A percentile compares a stretch with the other conserved stretches of the same genome.
phyloP scores from a whole-genome alignment of 1,140 invertebrate genomes.

The Pseudomyrmex concolor region DNA sequence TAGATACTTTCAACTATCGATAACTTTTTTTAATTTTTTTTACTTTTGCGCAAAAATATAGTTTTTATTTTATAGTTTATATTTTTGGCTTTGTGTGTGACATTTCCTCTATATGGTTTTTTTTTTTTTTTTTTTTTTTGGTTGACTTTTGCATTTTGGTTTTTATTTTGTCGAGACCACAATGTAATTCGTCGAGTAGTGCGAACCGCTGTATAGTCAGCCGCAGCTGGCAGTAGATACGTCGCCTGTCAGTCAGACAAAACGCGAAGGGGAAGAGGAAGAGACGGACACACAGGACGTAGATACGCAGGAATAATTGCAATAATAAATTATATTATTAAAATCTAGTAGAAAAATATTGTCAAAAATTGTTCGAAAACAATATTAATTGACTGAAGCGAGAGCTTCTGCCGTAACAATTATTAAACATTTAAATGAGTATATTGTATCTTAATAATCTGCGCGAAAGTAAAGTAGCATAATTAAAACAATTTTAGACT shows the following conservation, averaged over 20 bases:
- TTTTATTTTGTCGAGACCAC: slow-evolving; percentile 17
- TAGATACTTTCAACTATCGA: too few species aligned
- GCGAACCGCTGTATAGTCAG: slow-evolving; percentile 27
- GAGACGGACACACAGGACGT: neutral
- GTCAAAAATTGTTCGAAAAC: neutral
- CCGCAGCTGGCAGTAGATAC: slow-evolving; percentile 19
- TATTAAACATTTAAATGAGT: too few species aligned
- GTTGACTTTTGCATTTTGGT: neutral
- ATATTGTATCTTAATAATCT: too few species aligned
- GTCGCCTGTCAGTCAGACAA: slow-evolving; percentile 26
- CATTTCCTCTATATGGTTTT: too few species aligned
- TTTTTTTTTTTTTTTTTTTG: neutral
- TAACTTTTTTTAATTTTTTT: too few species aligned
- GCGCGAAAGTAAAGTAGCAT: too few species aligned
- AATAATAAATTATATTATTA: neutral
- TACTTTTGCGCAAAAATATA: too few species aligned
- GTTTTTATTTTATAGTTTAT: too few species aligned
- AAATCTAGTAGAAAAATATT: neutral
- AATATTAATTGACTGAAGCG: neutral
- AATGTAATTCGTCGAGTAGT: slow-evolving; percentile 32
- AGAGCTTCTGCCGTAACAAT: too few species aligned
- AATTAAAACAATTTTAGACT: too few species aligned
- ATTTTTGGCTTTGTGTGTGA: too few species aligned
- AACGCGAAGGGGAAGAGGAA: slow-evolving; percentile 21
- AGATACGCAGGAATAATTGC: neutral